Conservation (phyloP, 92 coral and sea anemone genomes). For the Parazoanthus atlanticus region DNA sequence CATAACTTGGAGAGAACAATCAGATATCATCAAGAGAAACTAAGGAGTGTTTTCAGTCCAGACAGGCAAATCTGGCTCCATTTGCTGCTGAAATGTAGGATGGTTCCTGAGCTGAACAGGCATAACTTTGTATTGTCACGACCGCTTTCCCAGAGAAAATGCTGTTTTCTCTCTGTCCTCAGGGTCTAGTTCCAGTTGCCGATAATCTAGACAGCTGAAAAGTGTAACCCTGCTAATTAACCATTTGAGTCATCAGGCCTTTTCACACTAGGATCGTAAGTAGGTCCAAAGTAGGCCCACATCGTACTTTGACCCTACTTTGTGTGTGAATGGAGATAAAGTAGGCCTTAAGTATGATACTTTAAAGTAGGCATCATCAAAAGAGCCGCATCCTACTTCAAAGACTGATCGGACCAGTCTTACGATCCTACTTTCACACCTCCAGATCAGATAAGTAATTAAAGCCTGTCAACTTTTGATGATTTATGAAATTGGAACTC, state of each 20-base stretch:
- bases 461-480: too few species aligned
- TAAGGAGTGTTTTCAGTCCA: conserved; percentile 11
- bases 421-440: too few species aligned
- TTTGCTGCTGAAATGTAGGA: conserved; percentile 31
- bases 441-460: too few species aligned
- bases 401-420: too few species aligned
- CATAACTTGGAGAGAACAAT: conserved; percentile 12
- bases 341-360: too few species aligned
- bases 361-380: too few species aligned
- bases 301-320: too few species aligned
- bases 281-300: too few species aligned
- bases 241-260: conserved; percentile 38
- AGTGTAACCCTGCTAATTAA: neutral
- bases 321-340: too few species aligned
- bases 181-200: conserved; percentile 32
- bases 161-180: conserved; percentile 32
- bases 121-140: conserved; percentile 33
- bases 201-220: conserved; percentile 24
- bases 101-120: conserved; percentile 10
- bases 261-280: too few species aligned
- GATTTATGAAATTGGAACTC: too few species aligned
- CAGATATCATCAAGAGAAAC: conserved; percentile 37
- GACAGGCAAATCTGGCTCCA: conserved; percentile 27
- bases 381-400: too few species aligned
- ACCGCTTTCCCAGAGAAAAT: conserved; percentile 25